These are phyloP conservation scores for Dryobotodes eremita DNA, from an alignment of 2,888 invertebrate species.

Conservation along the genomic window DNA sequence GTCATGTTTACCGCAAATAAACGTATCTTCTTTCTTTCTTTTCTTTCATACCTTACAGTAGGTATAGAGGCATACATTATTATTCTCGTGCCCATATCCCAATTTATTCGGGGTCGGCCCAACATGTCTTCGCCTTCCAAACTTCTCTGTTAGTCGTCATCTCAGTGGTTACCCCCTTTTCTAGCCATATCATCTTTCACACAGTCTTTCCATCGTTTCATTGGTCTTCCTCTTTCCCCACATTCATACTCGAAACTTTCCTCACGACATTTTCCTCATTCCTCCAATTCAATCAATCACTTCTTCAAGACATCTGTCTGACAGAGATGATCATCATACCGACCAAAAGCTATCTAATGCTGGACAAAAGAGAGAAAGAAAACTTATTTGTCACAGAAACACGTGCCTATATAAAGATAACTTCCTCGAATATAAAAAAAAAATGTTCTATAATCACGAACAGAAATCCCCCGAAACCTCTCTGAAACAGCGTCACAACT, in stretches of 20 bases:
- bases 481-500: too few relatives aligned
- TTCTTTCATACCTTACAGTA: too few relatives aligned
- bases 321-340: background rate
- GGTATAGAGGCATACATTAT: too few relatives aligned
- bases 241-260: background rate
- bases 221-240: background rate
- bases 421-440: too few relatives aligned
- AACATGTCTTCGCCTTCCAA: background rate
- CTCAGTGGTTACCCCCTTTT: background rate
- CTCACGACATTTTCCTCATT: background rate
- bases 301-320: background rate
- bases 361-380: background rate
- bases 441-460: too few relatives aligned
- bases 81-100: background rate
- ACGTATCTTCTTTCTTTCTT: too few relatives aligned
- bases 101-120: background rate
- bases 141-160: background rate
- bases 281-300: background rate
- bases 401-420: too few relatives aligned
- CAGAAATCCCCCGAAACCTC: too few relatives aligned
- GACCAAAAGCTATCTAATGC: background rate
- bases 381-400: too few relatives aligned
- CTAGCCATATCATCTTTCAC: background rate
- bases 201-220: background rate
- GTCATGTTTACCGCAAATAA: too few relatives aligned